These are phyloP conservation scores for Xestia c-nigrum DNA, from an alignment of 2,888 invertebrate species.

Conservation along the genomic window DNA sequence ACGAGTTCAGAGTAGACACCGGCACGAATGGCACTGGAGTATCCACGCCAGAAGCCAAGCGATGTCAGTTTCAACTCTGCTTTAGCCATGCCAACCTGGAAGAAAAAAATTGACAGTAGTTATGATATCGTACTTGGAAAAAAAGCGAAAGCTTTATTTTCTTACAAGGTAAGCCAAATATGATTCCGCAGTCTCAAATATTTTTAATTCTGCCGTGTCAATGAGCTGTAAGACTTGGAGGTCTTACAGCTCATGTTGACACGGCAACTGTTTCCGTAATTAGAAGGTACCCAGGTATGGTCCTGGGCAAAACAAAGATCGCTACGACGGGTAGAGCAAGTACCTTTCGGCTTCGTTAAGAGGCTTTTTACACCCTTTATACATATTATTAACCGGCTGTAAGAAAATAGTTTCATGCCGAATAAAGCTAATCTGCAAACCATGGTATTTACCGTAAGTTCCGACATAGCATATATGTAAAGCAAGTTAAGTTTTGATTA, in stretches of 20 bases:
- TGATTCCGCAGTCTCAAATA: neutral
- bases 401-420: neutral
- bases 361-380: no score
- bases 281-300: no score
- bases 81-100: conserved; percentile 91
- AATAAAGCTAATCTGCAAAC: neutral
- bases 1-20: conserved; percentile 94
- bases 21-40: conserved; percentile 95
- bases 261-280: no score
- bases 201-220: no score
- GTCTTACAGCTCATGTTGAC: no score
- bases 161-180: neutral
- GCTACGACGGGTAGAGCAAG: no score
- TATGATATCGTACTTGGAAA: neutral
- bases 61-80: conserved; percentile 91
- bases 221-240: neutral
- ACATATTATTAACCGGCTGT: no score
- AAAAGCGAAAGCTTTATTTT: neutral
- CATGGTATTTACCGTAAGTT: neutral
- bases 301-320: no score
- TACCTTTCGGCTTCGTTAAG: no score
- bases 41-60: conserved; percentile 94
- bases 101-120: neutral
- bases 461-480: neutral
- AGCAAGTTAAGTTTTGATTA: neutral